Evolutionary conservation across 2,113 vertebrate genomes (phyloP), one percentile per base, ranked within the genome.

Genomic region (Bubalus kerabau): DNA sequence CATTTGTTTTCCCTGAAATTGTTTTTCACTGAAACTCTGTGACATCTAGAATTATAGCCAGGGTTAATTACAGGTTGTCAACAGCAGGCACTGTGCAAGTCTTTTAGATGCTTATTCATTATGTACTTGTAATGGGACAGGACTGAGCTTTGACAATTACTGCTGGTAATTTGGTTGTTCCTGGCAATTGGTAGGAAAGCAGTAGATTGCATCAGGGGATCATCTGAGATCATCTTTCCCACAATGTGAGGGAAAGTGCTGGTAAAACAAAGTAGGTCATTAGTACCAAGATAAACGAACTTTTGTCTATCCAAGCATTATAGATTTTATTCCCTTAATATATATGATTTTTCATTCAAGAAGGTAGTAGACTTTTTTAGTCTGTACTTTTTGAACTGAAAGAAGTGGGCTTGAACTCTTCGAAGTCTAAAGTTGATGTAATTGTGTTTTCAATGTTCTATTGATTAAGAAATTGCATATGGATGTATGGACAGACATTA

Each of bases 21-120:
- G 85, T 95, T 95, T 93, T 94, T 81, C 83, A 71, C 87, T 64
- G 62, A 67, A 97, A 92, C 48, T 88, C 64, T 30, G 40, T 87
- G 59, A 90, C 87, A 52, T 95, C 54, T 90, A 96, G 87, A 97
- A 96, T 98, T 96, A 95, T 23, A 97, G 90, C 90, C 40, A 17
- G 91, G 90, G 97, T 96, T 97, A 97, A 98, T 97, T 96, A 95
- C 43, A 86, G 81, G 92, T 92, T 96, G 96, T 96, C 84, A 95
- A 90, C 94, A 74, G 90, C 74, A 67, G 95, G 95, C 96, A 56
- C 13, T 40, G 0, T 62, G 96, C 96, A 96, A 30, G 43, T 81
- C 91, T 97, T 95, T 80, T 67, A 81, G 96, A 90, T 95, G 52
- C 80, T 76, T 96, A 78, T 85, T 98, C 96, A 97, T 97, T 97